These are phyloP conservation scores for Apamea crenata DNA, from an alignment of 2,888 invertebrate genomes.

Conservation along the genomic window DNA sequence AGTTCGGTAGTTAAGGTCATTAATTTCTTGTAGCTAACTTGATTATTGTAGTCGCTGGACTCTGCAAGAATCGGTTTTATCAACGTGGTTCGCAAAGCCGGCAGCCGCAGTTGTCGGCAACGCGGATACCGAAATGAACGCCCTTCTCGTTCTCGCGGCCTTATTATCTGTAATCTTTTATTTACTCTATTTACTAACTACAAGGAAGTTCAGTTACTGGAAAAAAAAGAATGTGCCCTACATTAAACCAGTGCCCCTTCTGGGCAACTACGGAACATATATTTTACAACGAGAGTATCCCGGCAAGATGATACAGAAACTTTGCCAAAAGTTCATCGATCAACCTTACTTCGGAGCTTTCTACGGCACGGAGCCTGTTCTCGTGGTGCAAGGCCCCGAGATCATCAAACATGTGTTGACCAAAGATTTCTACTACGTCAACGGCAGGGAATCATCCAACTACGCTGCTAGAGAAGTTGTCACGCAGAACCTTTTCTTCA, in stretches of 20 bases:
- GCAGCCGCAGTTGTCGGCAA: neutral
- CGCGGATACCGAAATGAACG: neutral
- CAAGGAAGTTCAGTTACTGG: neutral
- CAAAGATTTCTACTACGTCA: constrained; percentile 78
- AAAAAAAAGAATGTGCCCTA: neutral
- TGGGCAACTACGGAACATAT: constrained; percentile 75
- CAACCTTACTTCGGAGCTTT: constrained; percentile 76
- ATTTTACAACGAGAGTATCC: constrained; percentile 68
- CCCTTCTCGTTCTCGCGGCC: neutral
- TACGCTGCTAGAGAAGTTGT: constrained; percentile 69
- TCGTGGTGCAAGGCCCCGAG: constrained; percentile 75
- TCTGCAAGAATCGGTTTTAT: neutral
- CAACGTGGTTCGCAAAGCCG: too few species aligned
- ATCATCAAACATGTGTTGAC: constrained; percentile 73
- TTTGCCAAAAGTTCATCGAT: constrained; percentile 71
- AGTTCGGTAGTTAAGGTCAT: neutral
- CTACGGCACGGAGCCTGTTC: constrained; percentile 76
- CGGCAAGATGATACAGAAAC: constrained; percentile 60
- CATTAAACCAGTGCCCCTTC: constrained; percentile 44
- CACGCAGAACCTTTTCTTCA: constrained; percentile 74
- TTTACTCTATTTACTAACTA: neutral
- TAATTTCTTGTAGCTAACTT: neutral
- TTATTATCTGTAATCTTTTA: neutral
- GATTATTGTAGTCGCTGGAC: neutral
- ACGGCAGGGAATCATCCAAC: constrained; percentile 72